Base-by-base conservation (phyloP, 2,797 vertebrate genomes). In the Tragopan temminckii region DNA sequence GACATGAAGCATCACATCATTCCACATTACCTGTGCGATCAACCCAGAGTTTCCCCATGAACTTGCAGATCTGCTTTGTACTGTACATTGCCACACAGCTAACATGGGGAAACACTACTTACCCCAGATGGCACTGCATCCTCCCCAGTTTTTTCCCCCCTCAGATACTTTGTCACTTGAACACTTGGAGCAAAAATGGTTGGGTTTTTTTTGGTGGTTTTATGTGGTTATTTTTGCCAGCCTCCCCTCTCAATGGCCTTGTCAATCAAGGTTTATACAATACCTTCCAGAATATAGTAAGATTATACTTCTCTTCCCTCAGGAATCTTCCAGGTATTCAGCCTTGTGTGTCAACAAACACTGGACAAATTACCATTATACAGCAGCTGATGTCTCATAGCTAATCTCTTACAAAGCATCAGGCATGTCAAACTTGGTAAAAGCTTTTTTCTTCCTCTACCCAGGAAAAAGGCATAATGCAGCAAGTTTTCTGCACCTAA, bases 121-220 rank as follows among this genome's bases (percentile, higher is more conserved):
- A 52, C 45, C 8, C 35, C 29, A 13, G 67, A 9, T 2, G 14
- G 38, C 14, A 48, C 33, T 67, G 50, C 27, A 69, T 50, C 18
- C 13, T 52, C 42, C 35, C 10, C 1, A 0, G 1, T 27, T 58
- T 35, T 36, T 55, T 62, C 31, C 35, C 48, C n/a, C 55, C 52
- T 52, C 36, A 19, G 52, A 59, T 69, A 35, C 21, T 42, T 17
- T 36, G 36, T 43, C 71, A 19, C 13, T 42, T 13, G 6, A 82
- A 23, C 15, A 21, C 20, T 15, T 33, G 17, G 11, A 20, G 21
- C 19, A 10, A 53, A 7, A 48, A 6, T 0, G 0, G 1, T 27
- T 6, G 13, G 8, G 31, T 38, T 16, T 53, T 25, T 7, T 18
- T 29, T 63, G 12, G 29, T 21, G 13, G 14, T n/a, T 19, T 20